Conservation (phyloP, 2,797 vertebrate species). For the Halcyon leucocephala region DNA sequence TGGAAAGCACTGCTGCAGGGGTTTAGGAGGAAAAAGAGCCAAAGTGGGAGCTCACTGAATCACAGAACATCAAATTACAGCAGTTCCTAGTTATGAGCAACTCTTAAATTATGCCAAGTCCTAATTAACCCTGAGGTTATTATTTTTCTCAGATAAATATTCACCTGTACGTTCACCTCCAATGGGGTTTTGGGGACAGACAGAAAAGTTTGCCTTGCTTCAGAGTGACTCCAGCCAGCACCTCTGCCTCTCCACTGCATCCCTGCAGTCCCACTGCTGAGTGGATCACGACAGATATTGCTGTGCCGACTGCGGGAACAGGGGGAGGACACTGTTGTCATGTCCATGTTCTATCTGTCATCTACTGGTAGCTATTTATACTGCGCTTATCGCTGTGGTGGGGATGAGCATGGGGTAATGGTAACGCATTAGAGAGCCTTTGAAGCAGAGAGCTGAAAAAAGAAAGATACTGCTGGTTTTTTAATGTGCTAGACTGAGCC, state of each 20-base stretch:
- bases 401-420: slow-evolving; percentile 19
- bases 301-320: background rate
- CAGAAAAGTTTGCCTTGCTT: background rate
- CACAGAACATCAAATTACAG: background rate
- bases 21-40: background rate
- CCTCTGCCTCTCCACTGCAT: background rate
- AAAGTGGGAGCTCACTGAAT: background rate
- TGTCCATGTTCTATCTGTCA: slow-evolving; percentile 70
- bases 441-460: slow-evolving; percentile 36
- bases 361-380: slow-evolving; percentile 68
- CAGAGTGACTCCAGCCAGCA: background rate
- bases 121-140: background rate
- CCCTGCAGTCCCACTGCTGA: background rate
- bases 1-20: background rate
- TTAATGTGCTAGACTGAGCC: slow-evolving; percentile 58
- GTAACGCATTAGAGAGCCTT: slow-evolving; percentile 6
- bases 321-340: slow-evolving; percentile 53
- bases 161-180: background rate
- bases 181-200: background rate
- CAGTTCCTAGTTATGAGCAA: background rate
- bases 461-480: slow-evolving; percentile 14
- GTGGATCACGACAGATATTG: background rate
- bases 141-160: background rate
- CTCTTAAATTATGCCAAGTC: background rate
- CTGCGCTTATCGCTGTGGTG: slow-evolving; percentile 32